Evolutionary conservation across 2,113 vertebrate genomes (phyloP), one percentile per base, ranked within the genome.

Genomic region (Synodontis membranacea): DNA sequence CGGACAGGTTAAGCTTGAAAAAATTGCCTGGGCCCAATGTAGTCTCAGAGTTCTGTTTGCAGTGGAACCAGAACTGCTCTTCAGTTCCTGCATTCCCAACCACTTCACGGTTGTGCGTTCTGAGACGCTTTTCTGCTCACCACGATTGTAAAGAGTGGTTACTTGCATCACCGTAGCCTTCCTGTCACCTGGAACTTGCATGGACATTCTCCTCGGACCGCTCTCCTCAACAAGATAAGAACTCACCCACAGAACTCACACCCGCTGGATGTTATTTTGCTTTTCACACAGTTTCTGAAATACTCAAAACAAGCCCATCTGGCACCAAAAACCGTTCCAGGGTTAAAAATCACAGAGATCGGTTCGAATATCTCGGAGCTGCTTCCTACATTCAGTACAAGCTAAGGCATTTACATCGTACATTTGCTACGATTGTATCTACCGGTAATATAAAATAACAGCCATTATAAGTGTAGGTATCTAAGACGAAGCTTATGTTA

Each of bases 11-110:
- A 50, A 50, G 50, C 9, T 50, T 50, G 2, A 11, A 50, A 56
- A 56, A 56, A 21, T 23, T 1, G 21, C 19, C 7, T 56, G 54
- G 21, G 14, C 50, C 50, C 50, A 50, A 11, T 50, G 50, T 11
- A 56, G 54, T 56, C 19, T 56, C 54, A 56, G 54, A 23, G 21
- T 56, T 21, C 54, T 56, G 19, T 23, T 21, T 21, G 54, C 5
- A 56, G 11, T 14, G 10, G 0, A n/a, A n/a, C 0, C 25, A 1
- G 0, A 23, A 42, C 8, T 21, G 37, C 2, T 23, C 15, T 66
- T 23, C 2, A 2, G 19, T 39, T 42, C 5, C 15, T 21, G 70
- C 28, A 28, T 1, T 28, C 70, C 4, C 70, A 44, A 28, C 25
- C 4, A 10, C 70, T 1, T 28, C 42, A 74, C 44, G 42, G 42